Percentiles rank a stretch among this genome's conserved stretches.
phyloP scores from a whole-genome alignment of 2,797 vertebrate genomes.

The Paguma larvata region DNA sequence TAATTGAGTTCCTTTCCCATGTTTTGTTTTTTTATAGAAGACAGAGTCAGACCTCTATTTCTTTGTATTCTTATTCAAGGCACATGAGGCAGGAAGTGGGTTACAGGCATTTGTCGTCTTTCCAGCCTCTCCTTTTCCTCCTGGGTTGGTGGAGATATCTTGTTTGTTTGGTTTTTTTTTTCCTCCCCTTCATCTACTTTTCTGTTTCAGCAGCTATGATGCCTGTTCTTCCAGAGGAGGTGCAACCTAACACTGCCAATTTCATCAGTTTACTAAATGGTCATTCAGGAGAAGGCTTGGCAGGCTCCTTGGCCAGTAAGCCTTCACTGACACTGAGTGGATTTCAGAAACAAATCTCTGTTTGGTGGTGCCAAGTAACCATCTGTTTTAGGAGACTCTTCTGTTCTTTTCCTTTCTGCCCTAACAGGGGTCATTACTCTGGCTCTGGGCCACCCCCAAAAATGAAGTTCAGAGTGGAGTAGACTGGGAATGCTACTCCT shows the following conservation, averaged over 20 bases:
- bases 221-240: neutral
- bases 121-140: neutral
- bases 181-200: neutral
- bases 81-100: neutral
- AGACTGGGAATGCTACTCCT: neutral
- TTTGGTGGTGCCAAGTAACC: neutral
- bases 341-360: slow-evolving; percentile 34
- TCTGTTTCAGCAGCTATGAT: neutral
- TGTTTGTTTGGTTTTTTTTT: neutral
- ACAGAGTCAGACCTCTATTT: slow-evolving; percentile 27
- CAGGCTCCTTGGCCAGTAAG: neutral
- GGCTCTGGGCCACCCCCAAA: neutral
- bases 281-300: slow-evolving; percentile 49
- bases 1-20: neutral
- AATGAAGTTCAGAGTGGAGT: neutral
- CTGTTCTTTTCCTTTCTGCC: slow-evolving; percentile 20
- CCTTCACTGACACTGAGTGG: neutral
- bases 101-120: neutral
- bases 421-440: neutral
- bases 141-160: neutral
- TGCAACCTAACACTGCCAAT: neutral
- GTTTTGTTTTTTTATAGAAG: neutral
- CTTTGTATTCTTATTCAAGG: slow-evolving; percentile 17
- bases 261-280: slow-evolving; percentile 22
- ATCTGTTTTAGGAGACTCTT: neutral